phyloP scores from a whole-genome alignment of 92 coral and sea anemone species.

The Porites cylindrica region DNA sequence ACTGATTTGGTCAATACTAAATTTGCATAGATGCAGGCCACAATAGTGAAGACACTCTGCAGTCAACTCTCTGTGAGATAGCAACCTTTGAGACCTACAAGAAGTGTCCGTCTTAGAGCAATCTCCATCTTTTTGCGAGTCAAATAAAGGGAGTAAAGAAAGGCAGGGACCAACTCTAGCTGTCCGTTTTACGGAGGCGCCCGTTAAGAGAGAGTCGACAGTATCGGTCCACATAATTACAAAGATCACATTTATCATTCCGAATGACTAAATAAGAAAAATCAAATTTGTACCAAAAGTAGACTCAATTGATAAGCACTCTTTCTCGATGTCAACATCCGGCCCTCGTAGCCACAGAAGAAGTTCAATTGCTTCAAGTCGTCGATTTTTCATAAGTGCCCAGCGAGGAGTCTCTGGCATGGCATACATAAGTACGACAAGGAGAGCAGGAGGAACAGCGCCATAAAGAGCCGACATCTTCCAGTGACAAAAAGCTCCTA shows the following conservation, averaged over 20 bases:
- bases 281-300: slow-evolving; percentile 63
- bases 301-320: slow-evolving; percentile 77
- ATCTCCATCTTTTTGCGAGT: no score
- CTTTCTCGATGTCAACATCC: slow-evolving; percentile 72
- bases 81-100: no score
- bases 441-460: slow-evolving; percentile 78
- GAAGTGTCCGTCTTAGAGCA: no score
- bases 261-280: not conserved
- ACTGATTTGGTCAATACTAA: no score
- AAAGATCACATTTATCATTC: no score
- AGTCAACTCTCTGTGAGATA: no score
- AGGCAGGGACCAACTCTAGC: no score
- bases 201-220: no score
- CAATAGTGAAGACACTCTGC: no score
- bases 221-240: not conserved
- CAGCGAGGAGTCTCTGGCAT: slow-evolving; percentile 98
- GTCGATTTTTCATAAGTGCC: slow-evolving; percentile 75
- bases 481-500: slow-evolving; percentile 78
- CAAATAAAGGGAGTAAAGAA: no score
- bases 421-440: slow-evolving; percentile 73
- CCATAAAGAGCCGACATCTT: slow-evolving; percentile 87
- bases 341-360: slow-evolving; percentile 81
- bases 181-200: no score
- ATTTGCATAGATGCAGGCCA: no score
- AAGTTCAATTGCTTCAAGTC: slow-evolving; percentile 76